phyloP scores from a whole-genome alignment of 2,113 vertebrate species.

The Ammospiza caudacuta region DNA sequence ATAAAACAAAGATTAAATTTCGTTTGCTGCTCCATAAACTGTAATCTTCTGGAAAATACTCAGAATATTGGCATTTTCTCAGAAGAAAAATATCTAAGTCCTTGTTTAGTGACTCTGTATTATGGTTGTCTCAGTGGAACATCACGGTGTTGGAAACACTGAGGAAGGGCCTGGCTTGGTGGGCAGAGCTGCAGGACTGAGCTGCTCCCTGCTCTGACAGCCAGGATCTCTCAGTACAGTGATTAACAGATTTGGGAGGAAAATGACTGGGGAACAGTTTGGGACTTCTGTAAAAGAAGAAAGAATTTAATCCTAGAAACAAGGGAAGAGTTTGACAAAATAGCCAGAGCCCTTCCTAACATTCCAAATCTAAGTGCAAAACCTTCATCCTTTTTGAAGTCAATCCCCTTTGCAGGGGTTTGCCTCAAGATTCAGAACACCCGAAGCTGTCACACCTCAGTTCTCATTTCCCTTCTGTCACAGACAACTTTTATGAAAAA shows the following conservation, averaged over 20 bases:
- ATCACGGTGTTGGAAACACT: background rate
- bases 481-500: too few species aligned
- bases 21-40: background rate
- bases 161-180: background rate
- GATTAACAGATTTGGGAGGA: background rate
- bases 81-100: background rate
- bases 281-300: background rate
- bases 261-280: background rate
- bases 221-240: background rate
- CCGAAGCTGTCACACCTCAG: background rate
- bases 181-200: background rate
- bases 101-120: background rate
- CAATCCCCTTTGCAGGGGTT: background rate
- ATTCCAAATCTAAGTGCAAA: background rate
- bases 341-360: background rate
- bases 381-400: background rate
- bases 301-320: background rate
- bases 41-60: background rate
- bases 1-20: background rate
- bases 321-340: background rate
- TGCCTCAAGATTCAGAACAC: background rate
- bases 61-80: background rate
- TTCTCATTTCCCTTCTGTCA: background rate
- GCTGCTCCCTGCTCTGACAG: background rate
- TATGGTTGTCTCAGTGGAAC: background rate